Base-by-base conservation (phyloP, 2,113 vertebrate species). In the Talpa occidentalis region DNA sequence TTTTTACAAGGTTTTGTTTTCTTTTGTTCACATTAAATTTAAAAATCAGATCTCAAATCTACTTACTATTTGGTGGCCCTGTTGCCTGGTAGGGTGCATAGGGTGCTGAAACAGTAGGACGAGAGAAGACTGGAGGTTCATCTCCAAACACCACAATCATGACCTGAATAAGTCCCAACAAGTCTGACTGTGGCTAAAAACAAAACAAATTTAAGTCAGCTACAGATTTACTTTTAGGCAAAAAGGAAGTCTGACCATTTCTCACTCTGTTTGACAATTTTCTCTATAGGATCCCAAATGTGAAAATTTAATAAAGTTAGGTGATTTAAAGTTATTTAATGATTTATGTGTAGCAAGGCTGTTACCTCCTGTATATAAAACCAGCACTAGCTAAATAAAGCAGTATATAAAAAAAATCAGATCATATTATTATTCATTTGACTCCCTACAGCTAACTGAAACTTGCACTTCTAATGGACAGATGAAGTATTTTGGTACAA, bases 101-200 rank as follows among this genome's bases (percentile, higher is more conserved):
- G 24, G 99, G 98, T 7, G 99, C 98, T 81, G 99, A 99, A 92
- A 99, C 93, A 2, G 99, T 99, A 14, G 99, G 99, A 7, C 99
- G 99, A 56, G 99, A 99, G 97, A 99, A 99, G 79, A 99, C 99
- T 0, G 99, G 99, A 79, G 99, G 99, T 82, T 99, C 99, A 10
- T 99, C 99, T 88, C 99, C 99, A 98, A 99, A 99, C 86, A 99
- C 99, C 87, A 99, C 99, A 79, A 99, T 99, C 99, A 99, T 99
- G 96, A 99, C 99, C 97, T 99, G 99, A 97, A 99, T 99, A 95
- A 99, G 98, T 26, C 99, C 99, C 67, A 99, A 98, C 94, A 99
- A 98, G 96, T 99, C 99, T 66, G 99, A 99, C 97, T 99, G 99
- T 64, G 99, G 99, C 99, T 99, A 97, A 26, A 78, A 96, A 54